Conservation (phyloP, 2,888 invertebrate genomes). For the Tachystola acroxantha region DNA sequence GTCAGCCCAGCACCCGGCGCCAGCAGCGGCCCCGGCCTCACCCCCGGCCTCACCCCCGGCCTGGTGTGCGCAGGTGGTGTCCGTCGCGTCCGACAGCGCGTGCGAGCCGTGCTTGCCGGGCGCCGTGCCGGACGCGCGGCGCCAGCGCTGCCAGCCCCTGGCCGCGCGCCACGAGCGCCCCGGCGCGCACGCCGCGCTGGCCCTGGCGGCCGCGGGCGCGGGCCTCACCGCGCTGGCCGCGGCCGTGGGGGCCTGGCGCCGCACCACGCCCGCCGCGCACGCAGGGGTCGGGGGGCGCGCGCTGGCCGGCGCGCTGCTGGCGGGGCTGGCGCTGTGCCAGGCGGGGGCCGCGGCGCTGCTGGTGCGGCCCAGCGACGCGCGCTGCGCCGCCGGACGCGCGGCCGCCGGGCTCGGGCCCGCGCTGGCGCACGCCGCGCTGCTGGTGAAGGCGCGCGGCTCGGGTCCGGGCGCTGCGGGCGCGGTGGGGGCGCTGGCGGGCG, state of each 20-base stretch:
- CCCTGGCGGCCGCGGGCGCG: constrained; percentile 36
- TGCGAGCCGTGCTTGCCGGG: constrained; percentile 21
- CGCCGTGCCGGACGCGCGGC: constrained; percentile 31
- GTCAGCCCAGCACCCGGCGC: too few species aligned
- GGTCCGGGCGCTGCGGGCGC: constrained; percentile 92
- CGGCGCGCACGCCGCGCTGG: constrained; percentile 62
- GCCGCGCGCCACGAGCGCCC: constrained; percentile 58
- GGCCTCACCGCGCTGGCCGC: constrained; percentile 89
- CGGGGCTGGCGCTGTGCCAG: constrained; percentile 93
- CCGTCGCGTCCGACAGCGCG: constrained; percentile 13
- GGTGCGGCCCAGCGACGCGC: constrained; percentile 88
- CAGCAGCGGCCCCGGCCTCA: background rate
- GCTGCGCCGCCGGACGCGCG: constrained; percentile 82
- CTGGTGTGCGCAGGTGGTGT: background rate
- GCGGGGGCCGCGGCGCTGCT: constrained; percentile 95
- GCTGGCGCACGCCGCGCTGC: constrained; percentile 96
- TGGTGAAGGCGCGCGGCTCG: constrained; percentile 98
- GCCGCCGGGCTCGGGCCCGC: constrained; percentile 92
- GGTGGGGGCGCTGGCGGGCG: background rate
- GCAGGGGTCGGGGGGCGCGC: constrained; percentile 36
- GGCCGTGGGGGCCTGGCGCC: constrained; percentile 39
- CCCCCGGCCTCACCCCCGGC: background rate
- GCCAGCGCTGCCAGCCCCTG: constrained; percentile 47
- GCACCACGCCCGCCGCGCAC: constrained; percentile 87
- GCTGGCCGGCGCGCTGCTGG: constrained; percentile 78